A percentile compares a stretch with the other conserved stretches of the same genome.
Evolutionary conservation across 2,888 invertebrate species (phyloP).

Genomic region (Caradrina kadenii): DNA sequence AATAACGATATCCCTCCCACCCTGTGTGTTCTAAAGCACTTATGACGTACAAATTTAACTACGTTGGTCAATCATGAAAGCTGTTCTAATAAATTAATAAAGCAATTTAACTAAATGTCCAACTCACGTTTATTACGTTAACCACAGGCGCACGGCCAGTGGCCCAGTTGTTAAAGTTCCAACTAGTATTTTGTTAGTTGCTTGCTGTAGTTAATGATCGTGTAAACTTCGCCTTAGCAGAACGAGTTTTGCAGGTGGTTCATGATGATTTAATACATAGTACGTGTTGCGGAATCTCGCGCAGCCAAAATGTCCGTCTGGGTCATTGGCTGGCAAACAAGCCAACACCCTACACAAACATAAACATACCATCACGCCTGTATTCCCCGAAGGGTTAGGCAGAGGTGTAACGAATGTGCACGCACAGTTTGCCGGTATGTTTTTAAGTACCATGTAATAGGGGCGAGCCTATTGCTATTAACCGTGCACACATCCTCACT

Average conservation of each 20-base stretch:
- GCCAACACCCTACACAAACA: too few species aligned
- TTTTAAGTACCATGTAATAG: too few species aligned
- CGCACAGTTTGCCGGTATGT: too few species aligned
- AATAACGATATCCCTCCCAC: too few species aligned
- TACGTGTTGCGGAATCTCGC: background rate
- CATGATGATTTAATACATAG: background rate
- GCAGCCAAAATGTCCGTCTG: background rate
- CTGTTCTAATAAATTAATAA: constrained; percentile 59
- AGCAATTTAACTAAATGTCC: constrained; percentile 60
- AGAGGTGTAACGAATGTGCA: too few species aligned
- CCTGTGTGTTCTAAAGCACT: too few species aligned
- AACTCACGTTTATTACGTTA: constrained; percentile 64
- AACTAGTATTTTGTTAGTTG: constrained; percentile 58
- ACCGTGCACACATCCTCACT: too few species aligned
- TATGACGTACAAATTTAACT: constrained; percentile 26
- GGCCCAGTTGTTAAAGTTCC: constrained; percentile 55
- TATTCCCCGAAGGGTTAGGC: too few species aligned
- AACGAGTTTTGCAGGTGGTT: background rate
- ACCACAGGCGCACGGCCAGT: constrained; percentile 53
- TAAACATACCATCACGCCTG: too few species aligned
- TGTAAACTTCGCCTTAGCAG: constrained; percentile 17
- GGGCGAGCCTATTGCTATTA: too few species aligned
- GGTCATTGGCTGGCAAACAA: too few species aligned
- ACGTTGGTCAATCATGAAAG: constrained; percentile 39
- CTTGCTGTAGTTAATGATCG: constrained; percentile 52